Evolutionary conservation across 2,797 vertebrate genomes (phyloP), one percentile per base, ranked within the genome.

Genomic region (Pseudopleuronectes americanus): DNA sequence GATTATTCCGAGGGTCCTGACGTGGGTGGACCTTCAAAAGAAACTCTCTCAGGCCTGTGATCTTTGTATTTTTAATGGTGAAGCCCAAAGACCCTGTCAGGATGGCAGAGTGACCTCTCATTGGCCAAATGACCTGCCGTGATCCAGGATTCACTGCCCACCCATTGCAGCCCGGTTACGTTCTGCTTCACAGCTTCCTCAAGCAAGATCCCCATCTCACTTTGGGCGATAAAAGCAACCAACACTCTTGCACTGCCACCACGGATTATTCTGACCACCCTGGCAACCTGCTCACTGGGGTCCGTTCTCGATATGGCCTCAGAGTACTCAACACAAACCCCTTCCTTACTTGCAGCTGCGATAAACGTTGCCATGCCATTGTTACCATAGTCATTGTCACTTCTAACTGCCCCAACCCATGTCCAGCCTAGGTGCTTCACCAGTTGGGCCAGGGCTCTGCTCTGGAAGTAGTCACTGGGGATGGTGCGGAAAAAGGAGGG

Each of bases 141-240:
- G 51, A 94, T 94, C 94, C 94, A 95, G 59, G 93, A 94, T 81
- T 95, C 94, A 72, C 92, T 94, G 31, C 92, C 94, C 8, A 95
- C 85, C 94, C 93, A 95, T 79, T 94, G 93, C 56, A 94, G 69
- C 26, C 90, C 92, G 0, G 90, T 94, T 51, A 95, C 45, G 59
- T 95, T 94, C 77, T 94, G 93, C 14, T 59, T 84, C 33, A 93
- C 60, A 31, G 90, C 85, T 71, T 95, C 94, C 4, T 94, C 90
- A 21, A 95, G 76, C 36, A 95, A 66, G 28, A 93, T 65, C 2
- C 91, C 67, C 88, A 95, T 93, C 62, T 94, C 94, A 7, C 77
- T 76, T 55, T 94, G 92, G 17, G 93, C 90, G 7, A 94, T 70
- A 72, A 95, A 95, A 23, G 92, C 92, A 26, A 95, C 88, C 31